Conservation (phyloP, 1,140 invertebrate species). For the Tetranychus urticae region DNA sequence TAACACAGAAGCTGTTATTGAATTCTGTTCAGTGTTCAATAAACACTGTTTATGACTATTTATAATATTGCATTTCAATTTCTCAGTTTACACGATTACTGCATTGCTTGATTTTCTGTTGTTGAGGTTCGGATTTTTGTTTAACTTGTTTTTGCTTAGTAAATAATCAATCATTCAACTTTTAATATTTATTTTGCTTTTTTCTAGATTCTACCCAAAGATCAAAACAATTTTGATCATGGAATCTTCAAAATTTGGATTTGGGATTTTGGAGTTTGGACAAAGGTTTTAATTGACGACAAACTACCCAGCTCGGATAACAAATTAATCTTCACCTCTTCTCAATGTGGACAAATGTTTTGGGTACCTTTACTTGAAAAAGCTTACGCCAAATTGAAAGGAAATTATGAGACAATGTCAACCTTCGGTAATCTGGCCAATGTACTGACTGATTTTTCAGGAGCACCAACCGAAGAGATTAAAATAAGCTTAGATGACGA, state of each 20-base stretch:
- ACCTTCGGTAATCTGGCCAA: slow-evolving; percentile 74
- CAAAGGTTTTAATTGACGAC: slow-evolving; percentile 6
- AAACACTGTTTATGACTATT: too few relatives aligned
- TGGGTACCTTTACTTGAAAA: slow-evolving; percentile 95
- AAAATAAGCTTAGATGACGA: neutral
- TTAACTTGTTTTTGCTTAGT: too few relatives aligned
- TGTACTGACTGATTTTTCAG: slow-evolving; percentile 96
- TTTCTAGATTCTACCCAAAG: neutral
- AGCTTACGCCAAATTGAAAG: slow-evolving; percentile 82
- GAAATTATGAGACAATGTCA: slow-evolving; percentile 87
- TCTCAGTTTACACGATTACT: too few relatives aligned
- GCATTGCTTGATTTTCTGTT: too few relatives aligned
- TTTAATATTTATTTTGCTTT: neutral
- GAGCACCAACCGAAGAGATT: slow-evolving; percentile 18
- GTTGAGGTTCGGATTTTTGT: too few relatives aligned
- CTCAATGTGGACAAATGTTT: slow-evolving; percentile 26
- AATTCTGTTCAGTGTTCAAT: too few relatives aligned
- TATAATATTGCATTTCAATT: too few relatives aligned
- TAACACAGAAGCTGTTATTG: too few relatives aligned
- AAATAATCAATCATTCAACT: too few relatives aligned
- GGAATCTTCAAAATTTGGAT: slow-evolving; percentile 5
- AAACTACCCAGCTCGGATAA: slow-evolving; percentile 2
- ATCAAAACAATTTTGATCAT: slow-evolving; percentile 1
- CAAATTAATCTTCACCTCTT: slow-evolving; percentile 1
- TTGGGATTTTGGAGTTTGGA: slow-evolving; percentile 3